phyloP scores from a whole-genome alignment of 2,797 vertebrate genomes.

The Enteromius anoplus region DNA sequence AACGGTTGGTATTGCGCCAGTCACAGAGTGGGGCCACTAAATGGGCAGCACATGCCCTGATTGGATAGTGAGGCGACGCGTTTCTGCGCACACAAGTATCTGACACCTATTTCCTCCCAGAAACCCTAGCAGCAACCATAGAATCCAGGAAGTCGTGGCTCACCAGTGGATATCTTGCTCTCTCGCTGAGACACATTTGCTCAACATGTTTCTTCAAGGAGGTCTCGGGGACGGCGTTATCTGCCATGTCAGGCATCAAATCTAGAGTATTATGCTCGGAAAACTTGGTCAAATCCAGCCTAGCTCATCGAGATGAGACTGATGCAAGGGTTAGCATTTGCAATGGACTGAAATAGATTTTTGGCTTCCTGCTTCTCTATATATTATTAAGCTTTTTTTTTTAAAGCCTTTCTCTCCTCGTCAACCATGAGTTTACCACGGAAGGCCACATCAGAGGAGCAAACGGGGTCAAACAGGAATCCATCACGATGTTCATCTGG shows the following conservation, averaged over 20 bases:
- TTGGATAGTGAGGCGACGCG: conserved; percentile 61
- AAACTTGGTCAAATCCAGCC: neutral
- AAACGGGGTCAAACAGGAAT: conserved; percentile 7
- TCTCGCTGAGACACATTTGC: conserved; percentile 10
- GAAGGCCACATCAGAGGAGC: conserved; percentile 24
- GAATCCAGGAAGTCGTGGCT: conserved; percentile 60
- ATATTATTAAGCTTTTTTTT: neutral
- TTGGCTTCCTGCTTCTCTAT: neutral
- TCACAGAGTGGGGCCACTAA: conserved; percentile 60
- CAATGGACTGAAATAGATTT: neutral
- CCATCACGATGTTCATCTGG: neutral
- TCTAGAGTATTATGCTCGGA: conserved; percentile 7
- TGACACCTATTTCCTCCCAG: conserved; percentile 73
- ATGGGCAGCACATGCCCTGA: conserved; percentile 54
- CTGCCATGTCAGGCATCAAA: neutral
- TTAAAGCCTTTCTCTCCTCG: neutral
- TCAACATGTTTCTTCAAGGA: conserved; percentile 8
- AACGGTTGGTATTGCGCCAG: conserved; percentile 53
- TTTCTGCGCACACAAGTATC: conserved; percentile 11
- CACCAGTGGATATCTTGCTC: conserved; percentile 36
- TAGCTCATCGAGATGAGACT: conserved; percentile 3
- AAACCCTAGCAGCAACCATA: conserved; percentile 57
- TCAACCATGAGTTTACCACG: conserved; percentile 63
- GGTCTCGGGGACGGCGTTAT: neutral
- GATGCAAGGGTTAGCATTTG: neutral